phyloP scores from a whole-genome alignment of 2,888 invertebrate genomes.

The Toxonevra muliebris region DNA sequence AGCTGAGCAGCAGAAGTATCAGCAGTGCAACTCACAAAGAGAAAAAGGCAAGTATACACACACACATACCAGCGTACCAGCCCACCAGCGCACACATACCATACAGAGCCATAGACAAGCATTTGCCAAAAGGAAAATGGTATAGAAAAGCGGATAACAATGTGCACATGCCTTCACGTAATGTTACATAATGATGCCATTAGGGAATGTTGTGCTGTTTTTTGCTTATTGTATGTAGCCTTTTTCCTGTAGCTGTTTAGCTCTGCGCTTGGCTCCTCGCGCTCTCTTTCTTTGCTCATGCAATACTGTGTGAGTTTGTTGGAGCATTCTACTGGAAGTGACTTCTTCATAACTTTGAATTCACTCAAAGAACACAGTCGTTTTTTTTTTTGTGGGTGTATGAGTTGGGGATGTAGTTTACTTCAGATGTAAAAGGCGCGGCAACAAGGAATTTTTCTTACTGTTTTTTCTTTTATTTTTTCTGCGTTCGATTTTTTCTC shows the following conservation, averaged over 20 bases:
- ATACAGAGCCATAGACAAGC: background rate
- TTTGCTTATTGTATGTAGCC: background rate
- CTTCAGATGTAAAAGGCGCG: no score
- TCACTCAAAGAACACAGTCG: background rate
- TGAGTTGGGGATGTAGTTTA: no score
- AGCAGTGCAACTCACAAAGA: background rate
- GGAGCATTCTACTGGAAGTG: background rate
- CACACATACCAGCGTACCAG: background rate
- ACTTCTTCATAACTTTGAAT: background rate
- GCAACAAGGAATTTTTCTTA: background rate
- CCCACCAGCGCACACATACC: background rate
- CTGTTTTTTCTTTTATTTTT: background rate
- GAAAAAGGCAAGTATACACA: background rate
- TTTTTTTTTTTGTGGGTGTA: background rate
- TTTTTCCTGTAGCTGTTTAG: background rate
- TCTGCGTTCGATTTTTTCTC: background rate
- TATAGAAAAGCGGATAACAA: no score
- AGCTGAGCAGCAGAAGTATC: no score
- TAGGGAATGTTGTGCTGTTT: conserved; percentile 31
- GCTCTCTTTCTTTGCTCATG: no score
- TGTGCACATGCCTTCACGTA: conserved; percentile 22
- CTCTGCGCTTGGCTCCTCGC: background rate
- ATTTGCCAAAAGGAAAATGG: background rate
- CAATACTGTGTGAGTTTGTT: background rate
- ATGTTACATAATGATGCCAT: conserved; percentile 48